Evolutionary conservation across 1,140 invertebrate species (phyloP).

Genomic region (Lamellibrachia luymesi): DNA sequence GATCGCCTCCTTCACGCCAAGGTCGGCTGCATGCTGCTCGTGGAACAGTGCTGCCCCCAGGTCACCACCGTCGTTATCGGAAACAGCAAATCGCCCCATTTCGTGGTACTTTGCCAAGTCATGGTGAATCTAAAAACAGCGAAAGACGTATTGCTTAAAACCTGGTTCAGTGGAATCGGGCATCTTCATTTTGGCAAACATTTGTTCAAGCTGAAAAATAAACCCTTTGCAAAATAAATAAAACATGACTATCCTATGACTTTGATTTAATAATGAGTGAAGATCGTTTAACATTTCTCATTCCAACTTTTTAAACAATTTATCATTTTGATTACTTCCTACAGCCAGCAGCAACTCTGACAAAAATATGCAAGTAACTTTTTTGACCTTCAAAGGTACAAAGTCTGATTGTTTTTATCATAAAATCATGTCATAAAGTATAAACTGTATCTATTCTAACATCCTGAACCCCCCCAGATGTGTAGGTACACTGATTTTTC

Average conservation of each 20-base stretch:
- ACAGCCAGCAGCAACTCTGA: too few relatives aligned
- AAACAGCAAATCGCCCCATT: constrained; percentile 58
- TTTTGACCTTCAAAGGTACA: too few relatives aligned
- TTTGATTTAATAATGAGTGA: background rate
- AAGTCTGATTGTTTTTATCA: too few relatives aligned
- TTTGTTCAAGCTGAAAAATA: background rate
- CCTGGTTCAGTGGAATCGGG: background rate
- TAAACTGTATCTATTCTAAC: too few relatives aligned
- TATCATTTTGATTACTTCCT: too few relatives aligned
- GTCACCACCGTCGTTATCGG: constrained; percentile 51
- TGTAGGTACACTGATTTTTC: too few relatives aligned
- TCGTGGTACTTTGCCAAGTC: constrained; percentile 65
- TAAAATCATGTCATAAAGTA: too few relatives aligned
- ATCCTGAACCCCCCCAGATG: too few relatives aligned
- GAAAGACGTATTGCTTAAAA: background rate
- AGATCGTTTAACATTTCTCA: background rate
- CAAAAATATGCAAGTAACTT: too few relatives aligned
- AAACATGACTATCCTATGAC: background rate
- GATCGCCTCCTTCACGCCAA: constrained; percentile 62
- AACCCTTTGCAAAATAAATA: background rate
- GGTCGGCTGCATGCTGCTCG: constrained; percentile 61
- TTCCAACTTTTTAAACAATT: background rate
- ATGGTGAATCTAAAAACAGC: constrained; percentile 59
- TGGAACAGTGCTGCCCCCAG: constrained; percentile 62
- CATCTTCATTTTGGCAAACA: background rate